Base-by-base conservation (phyloP, 2,888 invertebrate genomes). In the Hartigia nigra region DNA sequence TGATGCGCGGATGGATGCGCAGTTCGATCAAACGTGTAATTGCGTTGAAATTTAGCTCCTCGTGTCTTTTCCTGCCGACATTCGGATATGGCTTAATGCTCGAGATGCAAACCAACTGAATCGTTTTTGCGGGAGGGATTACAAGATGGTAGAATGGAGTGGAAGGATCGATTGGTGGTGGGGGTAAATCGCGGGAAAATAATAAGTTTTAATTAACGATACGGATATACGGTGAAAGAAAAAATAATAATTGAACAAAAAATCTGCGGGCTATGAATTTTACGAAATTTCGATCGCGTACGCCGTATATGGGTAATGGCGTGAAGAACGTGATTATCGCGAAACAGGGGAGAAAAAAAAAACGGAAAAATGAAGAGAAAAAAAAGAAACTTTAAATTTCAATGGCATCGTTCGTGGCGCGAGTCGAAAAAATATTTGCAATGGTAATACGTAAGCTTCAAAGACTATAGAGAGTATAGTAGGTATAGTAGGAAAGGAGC, bases 371-470 rank as follows among this genome's bases (percentile, higher is more conserved):
- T 23, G 23, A 39, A 14, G 5, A 39, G 14, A 14, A 23, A 39
- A 1, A 14, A 14, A 1, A 14, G 5, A 39, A 1, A 39, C 5
- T 39, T 39, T 2, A 39, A 23, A 4, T 35, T 35, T 70, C 9
- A 32, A n/a, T 14, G 14, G 34, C 31, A 23, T 70, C n/a, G 76
- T 76, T 70, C 69, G 31, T 31, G 14, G 69, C 35, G 70, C 14
- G 31, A 76, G 31, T 69, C 69, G 14, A 35, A 4, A 32, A 35
- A 34, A 32, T 23, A 76, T 76, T 76, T 76, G 70, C 70, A 76
- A 70, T 76, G 36, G 76, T 76, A 69, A 76, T 76, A 32, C 69
- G 76, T 11, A 69, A 37, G 12, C 37, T 37, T 12, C 12, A 55
- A 23, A 9, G 55, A 55, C 55, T 55, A 2, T 1, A 1, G n/a